A percentile compares a stretch with the other conserved stretches of the same genome.
These are phyloP conservation scores for Grammatotria lemairii DNA, from an alignment of 2,113 vertebrate species.

Conservation along the genomic window DNA sequence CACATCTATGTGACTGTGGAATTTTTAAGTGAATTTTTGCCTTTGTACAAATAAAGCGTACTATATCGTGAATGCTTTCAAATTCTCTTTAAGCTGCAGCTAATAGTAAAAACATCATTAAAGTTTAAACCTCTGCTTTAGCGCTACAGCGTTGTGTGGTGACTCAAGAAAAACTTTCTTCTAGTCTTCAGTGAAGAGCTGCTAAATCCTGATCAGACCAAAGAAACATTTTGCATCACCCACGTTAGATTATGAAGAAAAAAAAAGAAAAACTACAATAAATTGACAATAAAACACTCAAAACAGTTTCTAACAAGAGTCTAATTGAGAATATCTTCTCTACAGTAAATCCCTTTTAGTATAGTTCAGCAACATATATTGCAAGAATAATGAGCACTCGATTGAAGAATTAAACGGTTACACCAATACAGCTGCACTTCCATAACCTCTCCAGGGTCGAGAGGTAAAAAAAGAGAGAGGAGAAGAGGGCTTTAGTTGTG, in stretches of 20 bases:
- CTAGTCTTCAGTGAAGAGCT: not conserved
- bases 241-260: not conserved
- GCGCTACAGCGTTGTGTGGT: not conserved
- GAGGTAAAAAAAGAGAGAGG: not conserved
- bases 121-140: not conserved
- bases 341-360: not conserved
- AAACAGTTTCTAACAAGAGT: not conserved
- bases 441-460: not conserved
- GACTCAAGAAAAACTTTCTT: not conserved
- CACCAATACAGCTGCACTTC: not conserved
- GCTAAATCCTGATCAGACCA: not conserved
- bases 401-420: not conserved
- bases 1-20: not conserved
- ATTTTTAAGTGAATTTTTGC: not conserved
- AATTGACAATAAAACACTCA: not conserved
- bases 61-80: not conserved
- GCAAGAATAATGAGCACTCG: not conserved
- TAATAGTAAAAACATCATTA: not conserved
- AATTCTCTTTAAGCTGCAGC: not conserved
- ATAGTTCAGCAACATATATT: not conserved
- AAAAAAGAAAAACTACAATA: not conserved
- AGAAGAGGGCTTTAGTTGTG: slow-evolving; percentile 2
- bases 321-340: not conserved
- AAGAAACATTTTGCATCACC: not conserved
- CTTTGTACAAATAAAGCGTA: not conserved